Conservation (phyloP, 2,113 vertebrate genomes). For the Ondatra zibethicus region DNA sequence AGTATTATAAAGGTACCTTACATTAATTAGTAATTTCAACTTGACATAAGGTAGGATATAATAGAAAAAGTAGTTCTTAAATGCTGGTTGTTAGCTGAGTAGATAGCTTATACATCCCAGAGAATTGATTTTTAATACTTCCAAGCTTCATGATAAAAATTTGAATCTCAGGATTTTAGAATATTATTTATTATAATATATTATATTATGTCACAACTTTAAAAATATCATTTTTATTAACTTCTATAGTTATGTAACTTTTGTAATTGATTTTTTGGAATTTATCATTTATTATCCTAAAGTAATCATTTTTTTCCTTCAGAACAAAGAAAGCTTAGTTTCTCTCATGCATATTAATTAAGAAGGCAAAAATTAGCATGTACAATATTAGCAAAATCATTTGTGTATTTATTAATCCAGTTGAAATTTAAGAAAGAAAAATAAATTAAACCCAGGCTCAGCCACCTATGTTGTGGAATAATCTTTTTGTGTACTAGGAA, state of each 20-base stretch:
- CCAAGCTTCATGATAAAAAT: neutral
- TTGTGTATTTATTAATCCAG: neutral
- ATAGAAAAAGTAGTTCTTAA: neutral
- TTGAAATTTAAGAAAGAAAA: neutral
- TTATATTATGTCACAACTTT: neutral
- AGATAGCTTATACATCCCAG: neutral
- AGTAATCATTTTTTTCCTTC: neutral
- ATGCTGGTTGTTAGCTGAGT: neutral
- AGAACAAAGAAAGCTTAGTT: neutral
- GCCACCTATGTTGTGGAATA: neutral
- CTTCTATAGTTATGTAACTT: neutral
- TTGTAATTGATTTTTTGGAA: neutral
- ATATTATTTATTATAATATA: neutral
- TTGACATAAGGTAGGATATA: neutral
- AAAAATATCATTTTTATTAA: neutral
- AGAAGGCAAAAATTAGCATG: constrained; percentile 4
- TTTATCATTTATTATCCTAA: neutral
- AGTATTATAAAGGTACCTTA: neutral
- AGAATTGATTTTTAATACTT: neutral
- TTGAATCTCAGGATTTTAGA: neutral
- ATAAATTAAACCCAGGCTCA: constrained; percentile 11
- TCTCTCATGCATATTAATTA: neutral
- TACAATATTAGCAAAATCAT: neutral
- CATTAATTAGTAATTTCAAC: neutral
- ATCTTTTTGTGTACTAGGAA: neutral